phyloP scores from a whole-genome alignment of 2,113 vertebrate genomes.

The Collichthys lucidus region DNA sequence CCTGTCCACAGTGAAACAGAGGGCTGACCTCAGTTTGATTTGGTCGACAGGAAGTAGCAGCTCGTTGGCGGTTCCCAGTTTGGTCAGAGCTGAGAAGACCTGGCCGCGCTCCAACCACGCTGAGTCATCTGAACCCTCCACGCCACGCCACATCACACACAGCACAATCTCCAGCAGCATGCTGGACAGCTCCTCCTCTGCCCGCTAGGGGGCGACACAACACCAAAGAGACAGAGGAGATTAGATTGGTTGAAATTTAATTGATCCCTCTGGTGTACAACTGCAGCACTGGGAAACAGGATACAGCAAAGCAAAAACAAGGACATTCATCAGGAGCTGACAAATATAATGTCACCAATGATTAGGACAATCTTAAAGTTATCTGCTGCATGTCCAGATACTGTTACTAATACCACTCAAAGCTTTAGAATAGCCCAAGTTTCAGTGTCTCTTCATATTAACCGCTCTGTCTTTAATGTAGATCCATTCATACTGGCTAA shows the following conservation, averaged over 20 bases:
- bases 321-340: not conserved
- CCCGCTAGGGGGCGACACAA: slow-evolving; percentile 74
- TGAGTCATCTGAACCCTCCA: slow-evolving; percentile 92
- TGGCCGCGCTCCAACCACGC: slow-evolving; percentile 96
- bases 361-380: not conserved
- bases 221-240: not conserved
- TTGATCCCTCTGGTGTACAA: not conserved
- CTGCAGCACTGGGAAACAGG: not conserved
- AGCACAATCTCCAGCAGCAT: slow-evolving; percentile 91
- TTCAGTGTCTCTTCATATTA: not conserved
- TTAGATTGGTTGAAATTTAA: not conserved
- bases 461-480: not conserved
- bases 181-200: slow-evolving; percentile 90
- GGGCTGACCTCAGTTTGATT: slow-evolving; percentile 91
- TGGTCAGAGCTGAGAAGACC: slow-evolving; percentile 95
- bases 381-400: not conserved
- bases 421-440: not conserved
- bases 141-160: slow-evolving; percentile 93
- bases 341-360: not conserved
- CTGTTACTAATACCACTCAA: not conserved
- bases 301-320: not conserved
- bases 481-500: not conserved
- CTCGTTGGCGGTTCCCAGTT: slow-evolving; percentile 90
- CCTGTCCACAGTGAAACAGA: not conserved
- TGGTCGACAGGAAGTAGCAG: slow-evolving; percentile 92